These are phyloP conservation scores for Penaeus chinensis DNA, from an alignment of 1,140 invertebrate genomes.

Conservation along the genomic window DNA sequence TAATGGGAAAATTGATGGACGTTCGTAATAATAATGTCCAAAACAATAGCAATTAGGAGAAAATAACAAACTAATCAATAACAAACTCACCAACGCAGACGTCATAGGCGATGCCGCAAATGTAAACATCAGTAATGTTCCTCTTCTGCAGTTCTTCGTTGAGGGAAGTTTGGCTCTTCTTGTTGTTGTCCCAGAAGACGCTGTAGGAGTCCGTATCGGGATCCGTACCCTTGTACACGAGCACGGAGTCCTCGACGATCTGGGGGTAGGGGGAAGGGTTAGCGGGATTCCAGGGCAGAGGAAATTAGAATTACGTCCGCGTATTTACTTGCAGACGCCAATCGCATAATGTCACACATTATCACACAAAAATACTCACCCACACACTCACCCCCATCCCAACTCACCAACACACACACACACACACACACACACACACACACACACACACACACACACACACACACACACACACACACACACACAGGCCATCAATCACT, in stretches of 20 bases:
- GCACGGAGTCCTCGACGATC: conserved; percentile 79
- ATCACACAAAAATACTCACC: conserved; percentile 69
- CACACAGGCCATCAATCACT: no score
- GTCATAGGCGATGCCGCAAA: conserved; percentile 96
- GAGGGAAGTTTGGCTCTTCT: conserved; percentile 87
- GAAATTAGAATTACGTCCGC: not conserved
- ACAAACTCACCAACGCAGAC: conserved; percentile 87
- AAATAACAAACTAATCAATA: not conserved
- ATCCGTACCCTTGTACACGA: conserved; percentile 94
- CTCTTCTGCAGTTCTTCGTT: conserved; percentile 81
- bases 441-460: conserved; percentile 23
- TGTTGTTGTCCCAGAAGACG: conserved; percentile 97
- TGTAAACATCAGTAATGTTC: conserved; percentile 90
- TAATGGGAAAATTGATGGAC: not conserved
- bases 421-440: conserved; percentile 6
- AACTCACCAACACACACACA: not conserved
- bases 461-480: not conserved
- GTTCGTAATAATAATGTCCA: not conserved
- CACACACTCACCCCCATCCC: no score
- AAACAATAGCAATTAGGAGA: not conserved
- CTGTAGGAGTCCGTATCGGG: conserved; percentile 97
- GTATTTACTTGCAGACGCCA: not conserved
- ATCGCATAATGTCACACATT: not conserved
- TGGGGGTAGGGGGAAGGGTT: conserved; percentile 60
- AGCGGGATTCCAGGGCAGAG: not conserved